Percentiles rank a stretch among this genome's conserved stretches.
Evolutionary conservation across 2,888 invertebrate species (phyloP).

Genomic region (Patella caerulea): DNA sequence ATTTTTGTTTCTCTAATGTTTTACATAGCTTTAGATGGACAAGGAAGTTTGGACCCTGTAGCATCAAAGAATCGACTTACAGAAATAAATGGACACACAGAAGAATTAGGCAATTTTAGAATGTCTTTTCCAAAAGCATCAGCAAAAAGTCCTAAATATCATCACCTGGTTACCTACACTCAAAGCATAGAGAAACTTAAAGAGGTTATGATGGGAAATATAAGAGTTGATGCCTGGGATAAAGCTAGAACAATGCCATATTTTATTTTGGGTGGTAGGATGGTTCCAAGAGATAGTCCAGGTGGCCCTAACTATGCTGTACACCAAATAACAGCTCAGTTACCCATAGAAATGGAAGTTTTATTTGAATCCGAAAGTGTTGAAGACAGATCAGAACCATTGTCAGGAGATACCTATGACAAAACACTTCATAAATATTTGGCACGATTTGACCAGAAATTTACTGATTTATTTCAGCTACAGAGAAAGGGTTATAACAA

Average conservation of each 20-base stretch:
- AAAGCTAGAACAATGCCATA: conserved; percentile 56
- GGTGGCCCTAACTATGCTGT: conserved; percentile 72
- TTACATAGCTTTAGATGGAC: conserved; percentile 76
- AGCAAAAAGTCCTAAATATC: conserved; percentile 42
- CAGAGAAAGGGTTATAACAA: conserved; percentile 77
- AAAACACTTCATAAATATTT: conserved; percentile 42
- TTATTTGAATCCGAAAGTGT: conserved; percentile 80
- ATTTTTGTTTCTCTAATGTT: conserved; percentile 68
- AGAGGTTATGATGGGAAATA: conserved; percentile 55
- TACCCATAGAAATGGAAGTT: conserved; percentile 87
- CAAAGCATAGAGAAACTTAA: conserved; percentile 59
- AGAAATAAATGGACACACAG: conserved; percentile 83
- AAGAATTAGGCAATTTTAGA: conserved; percentile 84
- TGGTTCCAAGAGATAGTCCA: conserved; percentile 62
- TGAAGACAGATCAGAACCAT: conserved; percentile 74
- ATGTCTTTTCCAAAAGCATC: conserved; percentile 74
- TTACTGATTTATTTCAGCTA: conserved; percentile 86
- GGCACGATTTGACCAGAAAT: conserved; percentile 81
- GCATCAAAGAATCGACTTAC: conserved; percentile 70
- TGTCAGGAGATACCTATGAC: conserved; percentile 58
- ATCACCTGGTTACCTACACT: conserved; percentile 63
- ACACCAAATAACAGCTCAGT: conserved; percentile 67
- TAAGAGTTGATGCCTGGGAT: conserved; percentile 63
- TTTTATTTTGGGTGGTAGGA: conserved; percentile 60
- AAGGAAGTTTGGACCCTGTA: conserved; percentile 61